Evolutionary conservation across 2,113 vertebrate genomes (phyloP), one percentile per base, ranked within the genome.

Genomic region (Gymnocephalus cernua): DNA sequence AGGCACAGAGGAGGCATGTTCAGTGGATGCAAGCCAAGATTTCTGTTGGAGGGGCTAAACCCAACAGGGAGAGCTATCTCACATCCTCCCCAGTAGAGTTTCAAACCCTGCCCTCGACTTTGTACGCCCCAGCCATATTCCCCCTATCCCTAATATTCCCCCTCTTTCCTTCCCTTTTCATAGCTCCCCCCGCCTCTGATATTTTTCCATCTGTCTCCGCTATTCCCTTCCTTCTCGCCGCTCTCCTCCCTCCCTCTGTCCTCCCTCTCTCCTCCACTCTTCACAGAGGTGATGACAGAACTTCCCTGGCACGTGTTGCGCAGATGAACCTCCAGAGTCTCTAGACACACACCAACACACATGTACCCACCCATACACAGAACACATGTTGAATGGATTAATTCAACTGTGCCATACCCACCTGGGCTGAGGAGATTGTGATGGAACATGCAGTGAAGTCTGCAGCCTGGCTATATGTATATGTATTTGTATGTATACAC

Each of bases 271-370:
- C 61, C 74, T 77, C 76, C 70, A 18, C 86, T 82, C 74, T 64
- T 86, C 83, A 48, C 27, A 6, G 77, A 91, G 77, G 92, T 81
- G 93, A 82, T 88, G 93, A 94, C 90, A 92, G 93, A 93, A 85
- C 81, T 68, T 82, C 86, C 88, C 77, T 74, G 87, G 91, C 92
- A 93, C 80, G 81, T 94, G 89, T 89, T 93, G 80, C 38, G 2
- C 90, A 89, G 80, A 93, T 90, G 86, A 87, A 87, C 80, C 87
- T 88, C 56, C 68, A 86, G 79, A 82, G 80, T 73, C 62, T 76
- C 2, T 1, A 54, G 65, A 79, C 67, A 71, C 64, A 75, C 86
- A 86, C 59, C 18, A 35, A 72, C 73, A 27, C 50, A 82, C 67
- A 76, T 76, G 23, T 80, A 72, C 38, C 38, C 74, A 25, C 29